Evolutionary conservation across 2,888 invertebrate genomes (phyloP), one percentile per base, ranked within the genome.

Genomic region (Labia minor): DNA sequence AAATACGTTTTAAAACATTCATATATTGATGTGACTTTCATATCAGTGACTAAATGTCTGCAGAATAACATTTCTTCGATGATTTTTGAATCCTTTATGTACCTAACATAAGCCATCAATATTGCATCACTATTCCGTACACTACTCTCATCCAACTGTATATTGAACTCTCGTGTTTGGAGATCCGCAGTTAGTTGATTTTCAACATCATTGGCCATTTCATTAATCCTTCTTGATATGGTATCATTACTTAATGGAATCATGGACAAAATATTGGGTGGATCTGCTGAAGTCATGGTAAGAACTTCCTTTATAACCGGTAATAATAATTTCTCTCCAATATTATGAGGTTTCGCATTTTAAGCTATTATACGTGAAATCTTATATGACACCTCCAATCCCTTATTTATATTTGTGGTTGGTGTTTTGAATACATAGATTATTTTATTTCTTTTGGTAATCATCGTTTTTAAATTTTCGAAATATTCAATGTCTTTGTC

Each of bases 121-220:
- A 49, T 49, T 49, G 49, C 49, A n/a, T 49, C 16, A 16, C 16
- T 49, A 49, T 49, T 14, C 14, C 14, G 14, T 16, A 49, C 49
- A 49, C n/a, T 49, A n/a, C n/a, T n/a, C 16, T 49, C 49, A 49
- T 49, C 49, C 14, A 49, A n/a, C 49, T 49, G 49, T 16, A 49
- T n/a, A n/a, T 21, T 14, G 16, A 64, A 64, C 16, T 64, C 26
- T 1, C 64, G 8, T 64, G 21, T 21, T 21, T 64, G 21, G 14
- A 64, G 26, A 1, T 21, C 21, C 8, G 8, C 16, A 21, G 21
- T 21, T 11, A 26, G 64, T 21, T 64, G 21, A 26, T 21, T 21
- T 64, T 64, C 64, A 21, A 64, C 64, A 26, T 64, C 64, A 20
- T 20, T 63, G 20, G 63, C 63, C 63, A 63, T 63, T 21, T 64